Percentiles rank a stretch among this genome's conserved stretches.
phyloP scores from a whole-genome alignment of 1,140 invertebrate species.

The Zaprionus ornatus region DNA sequence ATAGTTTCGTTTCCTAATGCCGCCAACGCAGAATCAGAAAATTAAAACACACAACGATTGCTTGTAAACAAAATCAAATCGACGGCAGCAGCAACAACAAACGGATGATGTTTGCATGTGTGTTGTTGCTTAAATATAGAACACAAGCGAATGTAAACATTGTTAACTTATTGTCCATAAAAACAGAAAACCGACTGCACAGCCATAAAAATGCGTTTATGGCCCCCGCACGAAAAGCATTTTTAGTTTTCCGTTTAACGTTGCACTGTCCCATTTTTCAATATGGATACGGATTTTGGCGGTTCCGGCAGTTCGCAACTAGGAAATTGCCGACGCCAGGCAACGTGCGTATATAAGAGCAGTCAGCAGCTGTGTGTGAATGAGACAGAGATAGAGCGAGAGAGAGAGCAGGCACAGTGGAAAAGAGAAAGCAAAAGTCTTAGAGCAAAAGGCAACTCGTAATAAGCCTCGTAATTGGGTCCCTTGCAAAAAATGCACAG shows the following conservation, averaged over 20 bases:
- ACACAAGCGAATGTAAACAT: slow-evolving; percentile 72
- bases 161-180: slow-evolving; percentile 79
- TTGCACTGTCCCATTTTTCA: slow-evolving; percentile 27
- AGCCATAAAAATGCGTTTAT: slow-evolving; percentile 72
- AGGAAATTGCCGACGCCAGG: slow-evolving; percentile 43
- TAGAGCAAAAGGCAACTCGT: slow-evolving; percentile 37
- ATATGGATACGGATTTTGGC: slow-evolving; percentile 34
- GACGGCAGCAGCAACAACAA: slow-evolving; percentile 10
- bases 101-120: background rate
- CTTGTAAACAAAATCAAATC: slow-evolving; percentile 61
- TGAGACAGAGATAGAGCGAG: slow-evolving; percentile 11
- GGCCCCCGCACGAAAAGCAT: slow-evolving; percentile 50
- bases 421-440: slow-evolving; percentile 27
- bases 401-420: background rate
- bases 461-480: slow-evolving; percentile 49
- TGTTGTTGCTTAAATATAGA: slow-evolving; percentile 73
- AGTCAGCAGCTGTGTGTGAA: background rate
- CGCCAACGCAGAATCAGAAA: slow-evolving; percentile 43
- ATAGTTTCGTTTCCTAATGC: slow-evolving; percentile 35
- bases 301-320: slow-evolving; percentile 25
- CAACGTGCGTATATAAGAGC: slow-evolving; percentile 10
- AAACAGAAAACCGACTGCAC: slow-evolving; percentile 62
- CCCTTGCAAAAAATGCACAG: slow-evolving; percentile 65
- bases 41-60: slow-evolving; percentile 57
- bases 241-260: slow-evolving; percentile 47